phyloP scores from a whole-genome alignment of 2,113 vertebrate species.

The Tragelaphus buxtoni region DNA sequence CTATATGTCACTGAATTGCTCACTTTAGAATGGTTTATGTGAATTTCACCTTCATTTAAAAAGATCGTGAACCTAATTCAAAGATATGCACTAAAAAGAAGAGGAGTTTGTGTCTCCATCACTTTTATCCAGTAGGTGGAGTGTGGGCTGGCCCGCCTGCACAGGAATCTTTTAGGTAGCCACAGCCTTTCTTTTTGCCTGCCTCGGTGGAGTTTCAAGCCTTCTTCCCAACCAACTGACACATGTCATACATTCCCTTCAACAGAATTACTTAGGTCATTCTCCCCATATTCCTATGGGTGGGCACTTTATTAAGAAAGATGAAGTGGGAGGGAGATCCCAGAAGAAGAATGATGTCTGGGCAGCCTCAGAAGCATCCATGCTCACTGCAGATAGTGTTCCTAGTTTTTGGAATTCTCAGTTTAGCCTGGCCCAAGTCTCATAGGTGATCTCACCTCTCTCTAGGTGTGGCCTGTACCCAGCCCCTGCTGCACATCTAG shows the following conservation, averaged over 20 bases:
- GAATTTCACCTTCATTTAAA: neutral
- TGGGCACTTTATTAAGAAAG: neutral
- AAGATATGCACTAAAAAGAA: no score
- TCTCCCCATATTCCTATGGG: neutral
- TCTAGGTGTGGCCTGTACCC: neutral
- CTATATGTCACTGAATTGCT: neutral
- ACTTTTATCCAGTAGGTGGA: neutral
- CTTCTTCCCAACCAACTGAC: neutral
- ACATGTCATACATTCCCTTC: neutral
- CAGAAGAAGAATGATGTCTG: neutral
- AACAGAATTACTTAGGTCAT: neutral
- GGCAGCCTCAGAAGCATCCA: neutral
- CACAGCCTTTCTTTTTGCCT: neutral
- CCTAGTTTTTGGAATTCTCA: neutral
- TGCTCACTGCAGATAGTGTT: neutral
- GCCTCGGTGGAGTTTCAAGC: no score
- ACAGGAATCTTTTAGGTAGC: neutral
- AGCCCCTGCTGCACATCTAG: neutral
- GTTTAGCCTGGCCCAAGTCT: neutral
- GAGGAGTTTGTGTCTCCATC: neutral
- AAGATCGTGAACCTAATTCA: neutral
- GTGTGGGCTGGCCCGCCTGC: neutral
- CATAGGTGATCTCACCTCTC: fast-evolving
- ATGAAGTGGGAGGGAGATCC: neutral
- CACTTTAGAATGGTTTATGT: neutral